Conservation (phyloP, 2,113 vertebrate genomes). For the Brachyistius frenatus region DNA sequence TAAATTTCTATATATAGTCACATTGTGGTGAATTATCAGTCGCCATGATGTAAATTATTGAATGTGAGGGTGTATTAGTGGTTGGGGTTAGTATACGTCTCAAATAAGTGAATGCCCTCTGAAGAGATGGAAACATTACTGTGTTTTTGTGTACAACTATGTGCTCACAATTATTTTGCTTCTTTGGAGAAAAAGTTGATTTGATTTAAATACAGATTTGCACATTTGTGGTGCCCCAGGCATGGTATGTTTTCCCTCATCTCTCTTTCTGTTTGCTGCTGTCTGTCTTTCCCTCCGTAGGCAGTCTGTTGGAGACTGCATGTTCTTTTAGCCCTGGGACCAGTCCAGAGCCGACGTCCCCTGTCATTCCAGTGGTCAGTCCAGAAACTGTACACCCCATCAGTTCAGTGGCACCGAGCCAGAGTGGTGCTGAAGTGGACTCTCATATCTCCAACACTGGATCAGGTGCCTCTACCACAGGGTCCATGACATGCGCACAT, state of each 20-base stretch:
- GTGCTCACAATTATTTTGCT: background rate
- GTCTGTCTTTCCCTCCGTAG: conserved; percentile 50
- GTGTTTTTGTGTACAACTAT: background rate
- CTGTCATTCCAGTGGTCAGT: conserved; percentile 44
- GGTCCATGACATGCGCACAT: conserved; percentile 8
- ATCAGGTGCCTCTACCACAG: conserved; percentile 29
- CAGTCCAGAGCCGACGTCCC: conserved; percentile 73
- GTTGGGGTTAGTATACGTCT: background rate
- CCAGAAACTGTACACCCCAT: conserved; percentile 47
- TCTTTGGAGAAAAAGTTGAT: background rate
- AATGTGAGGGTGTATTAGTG: background rate
- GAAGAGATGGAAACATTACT: background rate
- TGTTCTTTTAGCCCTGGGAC: conserved; percentile 74
- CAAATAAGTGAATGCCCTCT: background rate
- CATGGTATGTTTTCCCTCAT: background rate
- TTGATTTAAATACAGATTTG: background rate
- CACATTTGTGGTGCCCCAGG: background rate
- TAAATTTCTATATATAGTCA: no score
- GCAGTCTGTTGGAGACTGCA: conserved; percentile 73
- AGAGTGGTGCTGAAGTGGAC: conserved; percentile 30
- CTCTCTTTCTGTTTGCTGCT: background rate
- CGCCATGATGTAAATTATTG: no score
- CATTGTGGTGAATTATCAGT: no score
- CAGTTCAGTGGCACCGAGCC: conserved; percentile 35
- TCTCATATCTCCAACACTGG: conserved; percentile 15